These are phyloP conservation scores for Adelosebastes latens DNA, from an alignment of 2,797 vertebrate species.

Conservation along the genomic window DNA sequence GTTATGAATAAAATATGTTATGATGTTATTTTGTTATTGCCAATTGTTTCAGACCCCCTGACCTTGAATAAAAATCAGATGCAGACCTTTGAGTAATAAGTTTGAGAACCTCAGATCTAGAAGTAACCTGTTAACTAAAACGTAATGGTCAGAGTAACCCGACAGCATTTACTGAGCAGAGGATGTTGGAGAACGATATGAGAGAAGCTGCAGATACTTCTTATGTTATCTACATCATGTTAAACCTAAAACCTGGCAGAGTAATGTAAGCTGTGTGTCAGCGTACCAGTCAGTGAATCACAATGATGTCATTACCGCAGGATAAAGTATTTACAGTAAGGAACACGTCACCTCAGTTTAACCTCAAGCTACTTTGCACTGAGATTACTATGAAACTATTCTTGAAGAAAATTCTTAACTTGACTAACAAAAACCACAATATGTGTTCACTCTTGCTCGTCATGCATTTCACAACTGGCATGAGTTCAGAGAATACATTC, in stretches of 20 bases:
- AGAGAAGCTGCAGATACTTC: background rate
- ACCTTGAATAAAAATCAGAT: too few relatives aligned
- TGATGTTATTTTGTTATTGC: too few relatives aligned
- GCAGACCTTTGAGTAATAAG: too few relatives aligned
- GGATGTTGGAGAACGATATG: background rate
- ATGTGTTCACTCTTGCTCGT: constrained; percentile 66
- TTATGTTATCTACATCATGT: background rate
- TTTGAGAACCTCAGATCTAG: background rate
- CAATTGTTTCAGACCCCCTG: too few relatives aligned
- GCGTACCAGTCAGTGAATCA: background rate
- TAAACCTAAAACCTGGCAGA: constrained; percentile 4
- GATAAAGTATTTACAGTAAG: constrained; percentile 12
- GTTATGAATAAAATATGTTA: too few relatives aligned
- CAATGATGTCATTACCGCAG: constrained; percentile 10
- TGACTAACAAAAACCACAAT: constrained; percentile 49
- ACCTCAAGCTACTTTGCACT: background rate
- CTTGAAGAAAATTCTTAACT: constrained; percentile 27
- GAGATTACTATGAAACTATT: constrained; percentile 21
- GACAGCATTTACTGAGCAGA: background rate
- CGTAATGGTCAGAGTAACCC: background rate
- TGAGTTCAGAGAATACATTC: constrained; percentile 59
- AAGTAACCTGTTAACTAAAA: background rate
- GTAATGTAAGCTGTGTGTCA: background rate
- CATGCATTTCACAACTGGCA: constrained; percentile 61
- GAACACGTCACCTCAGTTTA: constrained; percentile 23